These are phyloP conservation scores for Stomatorhinus ivindoensis DNA, from an alignment of 2,113 vertebrate genomes.

Conservation along the genomic window DNA sequence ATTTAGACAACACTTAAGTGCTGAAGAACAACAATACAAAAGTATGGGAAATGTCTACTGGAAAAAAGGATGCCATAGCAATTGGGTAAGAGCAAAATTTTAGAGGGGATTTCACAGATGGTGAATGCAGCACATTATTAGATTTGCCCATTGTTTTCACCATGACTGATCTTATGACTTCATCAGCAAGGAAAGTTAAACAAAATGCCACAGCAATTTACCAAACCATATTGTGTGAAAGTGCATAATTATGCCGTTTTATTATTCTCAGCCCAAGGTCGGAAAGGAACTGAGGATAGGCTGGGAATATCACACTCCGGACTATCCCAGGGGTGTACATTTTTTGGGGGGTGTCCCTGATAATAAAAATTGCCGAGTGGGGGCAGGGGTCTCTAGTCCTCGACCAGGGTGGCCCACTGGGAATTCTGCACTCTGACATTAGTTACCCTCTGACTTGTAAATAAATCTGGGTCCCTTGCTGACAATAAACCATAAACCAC, in stretches of 20 bases:
- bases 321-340: background rate
- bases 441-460: background rate
- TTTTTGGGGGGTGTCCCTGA: background rate
- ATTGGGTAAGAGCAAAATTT: background rate
- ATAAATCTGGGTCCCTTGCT: background rate
- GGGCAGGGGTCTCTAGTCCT: background rate
- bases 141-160: background rate
- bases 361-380: background rate
- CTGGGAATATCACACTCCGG: background rate
- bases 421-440: background rate
- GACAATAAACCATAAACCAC: background rate
- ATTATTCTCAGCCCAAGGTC: background rate
- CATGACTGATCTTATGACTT: background rate
- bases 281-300: background rate
- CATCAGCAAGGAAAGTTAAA: background rate
- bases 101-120: background rate
- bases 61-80: background rate
- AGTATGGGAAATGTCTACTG: background rate
- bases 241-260: conserved; percentile 1
- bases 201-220: background rate
- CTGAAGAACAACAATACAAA: background rate
- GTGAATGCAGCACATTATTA: background rate
- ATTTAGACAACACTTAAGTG: background rate
- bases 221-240: background rate
- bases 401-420: background rate